A percentile compares a stretch with the other conserved stretches of the same genome.
Evolutionary conservation across 2,113 vertebrate species (phyloP).

Genomic region (Perognathus longimembris): DNA sequence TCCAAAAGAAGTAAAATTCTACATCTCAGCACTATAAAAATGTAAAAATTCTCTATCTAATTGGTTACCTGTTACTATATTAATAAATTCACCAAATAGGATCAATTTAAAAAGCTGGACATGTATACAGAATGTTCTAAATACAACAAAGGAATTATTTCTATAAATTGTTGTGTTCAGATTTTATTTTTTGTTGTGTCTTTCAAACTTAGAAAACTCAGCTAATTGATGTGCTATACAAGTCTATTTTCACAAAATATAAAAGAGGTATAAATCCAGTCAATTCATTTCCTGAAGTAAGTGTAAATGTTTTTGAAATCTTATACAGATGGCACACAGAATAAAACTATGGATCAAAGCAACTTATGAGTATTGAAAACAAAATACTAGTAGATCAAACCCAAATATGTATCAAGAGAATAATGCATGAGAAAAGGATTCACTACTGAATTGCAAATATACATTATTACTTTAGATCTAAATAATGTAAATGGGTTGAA

Average conservation of each 20-base stretch:
- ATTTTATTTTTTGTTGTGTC: not conserved
- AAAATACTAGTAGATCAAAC: not conserved
- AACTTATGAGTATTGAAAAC: conserved; percentile 47
- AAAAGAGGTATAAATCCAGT: not conserved
- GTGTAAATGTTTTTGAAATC: conserved; percentile 47
- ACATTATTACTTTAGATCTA: conserved; percentile 3
- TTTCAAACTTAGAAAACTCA: not conserved
- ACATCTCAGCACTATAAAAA: not conserved
- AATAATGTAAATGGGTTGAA: not conserved
- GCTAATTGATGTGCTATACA: not conserved
- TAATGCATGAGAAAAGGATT: not conserved
- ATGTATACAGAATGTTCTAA: not conserved
- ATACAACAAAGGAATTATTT: conserved; percentile 2
- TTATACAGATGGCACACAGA: conserved; percentile 45
- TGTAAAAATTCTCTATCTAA: not conserved
- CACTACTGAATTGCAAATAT: conserved; percentile 1
- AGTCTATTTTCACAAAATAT: conserved; percentile 5
- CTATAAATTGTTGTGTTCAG: not conserved
- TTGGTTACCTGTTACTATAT: not conserved
- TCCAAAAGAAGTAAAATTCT: not conserved
- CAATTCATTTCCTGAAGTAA: conserved; percentile 46
- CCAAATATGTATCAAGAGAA: not conserved
- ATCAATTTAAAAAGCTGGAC: conserved; percentile 5
- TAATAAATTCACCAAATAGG: not conserved
- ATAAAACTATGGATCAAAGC: conserved; percentile 54